Percentiles rank a stretch among this genome's conserved stretches.
Conservation (phyloP, 1,140 invertebrate species). For the Drosophila nigrodunni region DNA sequence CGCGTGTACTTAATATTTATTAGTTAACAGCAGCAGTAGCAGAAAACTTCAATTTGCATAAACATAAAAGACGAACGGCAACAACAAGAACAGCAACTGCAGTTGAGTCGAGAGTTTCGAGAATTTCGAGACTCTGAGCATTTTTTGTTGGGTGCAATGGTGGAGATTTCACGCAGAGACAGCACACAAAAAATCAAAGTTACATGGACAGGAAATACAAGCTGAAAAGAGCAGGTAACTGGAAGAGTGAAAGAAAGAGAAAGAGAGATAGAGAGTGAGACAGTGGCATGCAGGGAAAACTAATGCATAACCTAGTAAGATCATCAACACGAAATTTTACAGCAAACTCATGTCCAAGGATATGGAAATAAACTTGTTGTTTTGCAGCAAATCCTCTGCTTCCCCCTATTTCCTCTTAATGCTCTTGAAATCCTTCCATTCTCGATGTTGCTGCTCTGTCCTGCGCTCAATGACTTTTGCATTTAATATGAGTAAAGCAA, state of each 20-base stretch:
- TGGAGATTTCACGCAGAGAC: slow-evolving; percentile 70
- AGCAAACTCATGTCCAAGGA: slow-evolving; percentile 82
- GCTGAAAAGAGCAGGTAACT: slow-evolving; percentile 52
- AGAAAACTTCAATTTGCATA: slow-evolving; percentile 81
- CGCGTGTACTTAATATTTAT: slow-evolving; percentile 80
- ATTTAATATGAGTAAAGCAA: slow-evolving; percentile 77
- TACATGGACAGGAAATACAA: slow-evolving; percentile 62
- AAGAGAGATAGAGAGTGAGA: neutral
- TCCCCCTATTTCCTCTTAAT: neutral
- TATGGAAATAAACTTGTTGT: slow-evolving; percentile 79
- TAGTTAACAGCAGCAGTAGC: slow-evolving; percentile 47
- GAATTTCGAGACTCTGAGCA: slow-evolving; percentile 5
- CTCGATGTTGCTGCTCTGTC: slow-evolving; percentile 46
- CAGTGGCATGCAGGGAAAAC: slow-evolving; percentile 55
- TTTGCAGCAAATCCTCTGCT: slow-evolving; percentile 60
- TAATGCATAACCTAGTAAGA: slow-evolving; percentile 84
- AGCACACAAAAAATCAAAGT: slow-evolving; percentile 80
- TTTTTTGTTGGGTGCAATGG: slow-evolving; percentile 50
- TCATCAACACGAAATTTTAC: slow-evolving; percentile 84
- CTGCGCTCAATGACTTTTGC: slow-evolving; percentile 82
- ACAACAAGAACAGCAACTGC: slow-evolving; percentile 61
- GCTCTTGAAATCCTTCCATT: neutral
- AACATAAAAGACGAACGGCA: slow-evolving; percentile 75
- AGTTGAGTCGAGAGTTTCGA: slow-evolving; percentile 21
- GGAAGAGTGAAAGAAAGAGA: slow-evolving; percentile 18